Base-by-base conservation (phyloP, 2,113 vertebrate species). In the Onychostoma macrolepis region DNA sequence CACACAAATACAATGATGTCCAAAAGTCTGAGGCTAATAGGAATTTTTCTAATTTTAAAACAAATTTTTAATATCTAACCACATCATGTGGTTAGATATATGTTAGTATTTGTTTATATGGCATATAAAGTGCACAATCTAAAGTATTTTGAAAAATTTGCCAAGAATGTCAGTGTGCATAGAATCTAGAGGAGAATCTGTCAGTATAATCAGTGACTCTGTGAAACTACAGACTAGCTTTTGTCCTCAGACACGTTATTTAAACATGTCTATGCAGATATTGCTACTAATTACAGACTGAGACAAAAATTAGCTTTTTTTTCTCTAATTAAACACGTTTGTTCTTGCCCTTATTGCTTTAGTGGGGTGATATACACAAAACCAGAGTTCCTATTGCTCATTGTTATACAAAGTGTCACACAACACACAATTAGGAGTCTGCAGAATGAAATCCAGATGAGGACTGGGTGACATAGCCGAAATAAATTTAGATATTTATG, bases 201-300 rank as follows among this genome's bases (percentile, higher is more conserved):
- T 76, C 15, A 36, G 81, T 38, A 89, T 84, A 74, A 78, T 67
- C 78, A 79, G 87, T 89, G 85, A 83, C 90, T 87, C 85, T 56
- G 78, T 86, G 78, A 91, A 93, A 93, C 93, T 91, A 88, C 90
- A 93, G 88, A 87, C 86, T 90, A 85, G 75, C 90, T 89, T 90
- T 83, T 89, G 86, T 88, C 90, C 87, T 88, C 84, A 87, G 89
- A 89, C 87, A 7, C 4, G 78, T 92, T 90, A 88, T 91, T 91
- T 92, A 43, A 90, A 90, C 90, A 89, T 82, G 91, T 76, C 89
- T 91, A 90, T 75, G 91, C 90, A 87, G 71, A 91, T 84, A 85
- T 87, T 90, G 88, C 58, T 87, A 88, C 81, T 87, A 88, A 90
- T 88, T 87, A 76, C 90, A 89, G 88, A 86, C 86, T 82, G 11